These are phyloP conservation scores for Eupithecia dodoneata DNA, from an alignment of 2,888 invertebrate species.

Conservation along the genomic window DNA sequence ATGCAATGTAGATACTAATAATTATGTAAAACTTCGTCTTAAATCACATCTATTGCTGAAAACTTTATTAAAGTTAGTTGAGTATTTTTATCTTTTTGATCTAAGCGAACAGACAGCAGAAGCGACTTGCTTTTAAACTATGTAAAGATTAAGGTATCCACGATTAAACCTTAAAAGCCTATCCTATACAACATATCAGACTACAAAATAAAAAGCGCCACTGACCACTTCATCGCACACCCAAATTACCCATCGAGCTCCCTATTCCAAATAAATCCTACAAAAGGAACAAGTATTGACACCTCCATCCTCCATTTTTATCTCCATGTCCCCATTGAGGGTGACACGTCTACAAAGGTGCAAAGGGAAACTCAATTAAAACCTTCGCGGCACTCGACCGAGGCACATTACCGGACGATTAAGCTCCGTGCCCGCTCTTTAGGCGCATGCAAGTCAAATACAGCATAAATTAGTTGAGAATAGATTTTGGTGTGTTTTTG, in stretches of 20 bases:
- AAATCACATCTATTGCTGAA: no score
- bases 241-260: slow-evolving; percentile 21
- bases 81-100: no score
- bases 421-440: slow-evolving; percentile 52
- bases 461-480: slow-evolving; percentile 46
- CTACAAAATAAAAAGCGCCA: neutral
- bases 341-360: slow-evolving; percentile 69
- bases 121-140: no score
- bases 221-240: neutral
- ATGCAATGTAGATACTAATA: no score
- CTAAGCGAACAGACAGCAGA: no score
- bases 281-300: slow-evolving; percentile 37
- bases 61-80: no score
- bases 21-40: no score
- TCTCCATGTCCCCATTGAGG: slow-evolving; percentile 50
- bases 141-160: neutral
- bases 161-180: neutral
- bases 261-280: slow-evolving; percentile 29
- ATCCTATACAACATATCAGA: neutral
- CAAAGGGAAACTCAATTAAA: slow-evolving; percentile 76
- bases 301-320: slow-evolving; percentile 46
- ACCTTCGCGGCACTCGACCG: slow-evolving; percentile 58
- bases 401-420: slow-evolving; percentile 68
- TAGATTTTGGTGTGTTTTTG: slow-evolving; percentile 40
- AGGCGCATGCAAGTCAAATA: slow-evolving; percentile 46